Conservation (phyloP, 2,888 invertebrate genomes). For the Drosophila setosimentum region DNA sequence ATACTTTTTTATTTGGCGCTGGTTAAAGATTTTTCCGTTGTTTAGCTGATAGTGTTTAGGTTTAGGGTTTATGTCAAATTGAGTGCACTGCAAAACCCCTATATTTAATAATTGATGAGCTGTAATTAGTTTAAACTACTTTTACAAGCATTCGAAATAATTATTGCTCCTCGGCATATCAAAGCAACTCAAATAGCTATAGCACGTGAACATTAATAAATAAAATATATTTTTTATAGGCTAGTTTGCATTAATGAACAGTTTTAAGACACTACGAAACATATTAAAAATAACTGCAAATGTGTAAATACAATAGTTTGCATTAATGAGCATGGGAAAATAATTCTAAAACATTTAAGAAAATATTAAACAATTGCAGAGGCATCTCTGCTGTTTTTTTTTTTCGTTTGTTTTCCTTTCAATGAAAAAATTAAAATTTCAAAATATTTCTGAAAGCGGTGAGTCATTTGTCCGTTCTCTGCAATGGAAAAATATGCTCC, state of each 20-base stretch:
- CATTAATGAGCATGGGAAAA: not conserved
- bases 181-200: too few species aligned
- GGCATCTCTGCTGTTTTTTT: not conserved
- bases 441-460: not conserved
- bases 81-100: not conserved
- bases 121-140: not conserved
- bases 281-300: not conserved
- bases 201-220: not conserved
- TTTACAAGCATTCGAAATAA: not conserved
- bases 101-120: not conserved
- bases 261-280: not conserved
- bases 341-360: not conserved
- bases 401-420: not conserved
- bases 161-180: not conserved
- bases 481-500: not conserved
- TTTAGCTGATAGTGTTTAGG: not conserved
- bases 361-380: not conserved
- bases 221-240: not conserved
- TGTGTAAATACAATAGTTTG: not conserved
- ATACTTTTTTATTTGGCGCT: not conserved
- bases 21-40: not conserved
- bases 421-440: not conserved
- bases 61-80: not conserved
- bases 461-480: too few species aligned
- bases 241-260: not conserved